Conservation (phyloP, 2,797 vertebrate species). For the Propithecus deckenii region DNA sequence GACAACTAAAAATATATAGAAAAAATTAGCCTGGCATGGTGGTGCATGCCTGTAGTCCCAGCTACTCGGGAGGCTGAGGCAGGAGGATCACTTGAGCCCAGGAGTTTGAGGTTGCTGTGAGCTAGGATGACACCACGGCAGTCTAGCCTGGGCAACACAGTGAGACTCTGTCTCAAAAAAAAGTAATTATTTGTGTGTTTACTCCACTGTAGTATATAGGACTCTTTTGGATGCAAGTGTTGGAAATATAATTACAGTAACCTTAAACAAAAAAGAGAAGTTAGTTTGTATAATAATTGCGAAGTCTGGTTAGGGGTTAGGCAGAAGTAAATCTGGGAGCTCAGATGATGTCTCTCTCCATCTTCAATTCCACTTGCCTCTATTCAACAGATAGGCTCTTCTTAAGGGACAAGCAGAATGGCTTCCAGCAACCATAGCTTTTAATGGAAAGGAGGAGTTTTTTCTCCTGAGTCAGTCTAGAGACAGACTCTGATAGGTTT, state of each 20-base stretch:
- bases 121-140: no score
- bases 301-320: background rate
- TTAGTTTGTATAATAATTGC: slow-evolving; percentile 2
- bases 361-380: background rate
- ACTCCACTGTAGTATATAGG: background rate
- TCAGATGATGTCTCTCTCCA: background rate
- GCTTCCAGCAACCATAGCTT: background rate
- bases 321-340: background rate
- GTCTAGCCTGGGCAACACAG: no score
- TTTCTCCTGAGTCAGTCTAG: background rate
- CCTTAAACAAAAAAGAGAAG: background rate
- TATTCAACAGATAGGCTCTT: background rate
- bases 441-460: background rate
- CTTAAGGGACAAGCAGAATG: background rate
- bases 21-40: no score
- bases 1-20: no score
- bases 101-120: no score
- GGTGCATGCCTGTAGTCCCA: no score
- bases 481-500: background rate
- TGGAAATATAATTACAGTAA: slow-evolving; percentile 29
- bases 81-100: no score
- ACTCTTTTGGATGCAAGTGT: slow-evolving; percentile 1
- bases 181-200: slow-evolving; percentile 15
- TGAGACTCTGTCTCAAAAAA: no score
- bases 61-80: no score